Conservation (phyloP, 2,797 vertebrate genomes). For the Anabacerthia variegaticeps region DNA sequence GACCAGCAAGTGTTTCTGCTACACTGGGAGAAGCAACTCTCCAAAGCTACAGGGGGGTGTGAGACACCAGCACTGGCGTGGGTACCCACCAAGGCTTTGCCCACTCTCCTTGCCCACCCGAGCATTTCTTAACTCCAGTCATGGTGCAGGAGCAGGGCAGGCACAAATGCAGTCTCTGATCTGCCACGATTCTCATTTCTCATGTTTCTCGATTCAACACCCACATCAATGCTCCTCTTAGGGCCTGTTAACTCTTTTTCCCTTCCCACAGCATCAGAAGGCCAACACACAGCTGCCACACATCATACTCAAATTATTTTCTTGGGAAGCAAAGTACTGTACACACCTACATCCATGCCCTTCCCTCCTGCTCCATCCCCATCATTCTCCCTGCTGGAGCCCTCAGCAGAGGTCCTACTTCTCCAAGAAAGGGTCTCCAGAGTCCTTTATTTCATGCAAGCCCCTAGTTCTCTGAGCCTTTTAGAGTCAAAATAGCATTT, state of each 20-base stretch:
- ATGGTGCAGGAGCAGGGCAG: background rate
- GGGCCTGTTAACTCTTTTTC: background rate
- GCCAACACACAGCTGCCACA: background rate
- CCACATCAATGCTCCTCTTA: background rate
- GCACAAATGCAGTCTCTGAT: background rate
- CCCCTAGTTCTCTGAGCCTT: background rate
- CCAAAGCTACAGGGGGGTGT: background rate
- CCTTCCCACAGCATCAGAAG: background rate
- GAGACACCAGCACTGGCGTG: too few species aligned
- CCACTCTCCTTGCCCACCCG: accelerated
- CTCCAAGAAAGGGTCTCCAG: background rate
- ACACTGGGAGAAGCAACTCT: background rate
- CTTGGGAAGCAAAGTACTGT: background rate
- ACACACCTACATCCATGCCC: background rate
- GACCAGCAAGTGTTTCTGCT: background rate
- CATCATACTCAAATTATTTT: background rate
- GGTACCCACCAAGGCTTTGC: background rate
- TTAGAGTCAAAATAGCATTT: background rate
- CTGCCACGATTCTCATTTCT: accelerated
- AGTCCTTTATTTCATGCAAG: background rate
- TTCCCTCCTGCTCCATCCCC: background rate
- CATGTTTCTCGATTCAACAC: background rate
- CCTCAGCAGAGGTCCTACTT: background rate
- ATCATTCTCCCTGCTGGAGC: background rate
- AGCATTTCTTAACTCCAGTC: background rate